A percentile compares a stretch with the other conserved stretches of the same genome.
Conservation (phyloP, 2,113 vertebrate genomes). For the Atherinomorus stipes region DNA sequence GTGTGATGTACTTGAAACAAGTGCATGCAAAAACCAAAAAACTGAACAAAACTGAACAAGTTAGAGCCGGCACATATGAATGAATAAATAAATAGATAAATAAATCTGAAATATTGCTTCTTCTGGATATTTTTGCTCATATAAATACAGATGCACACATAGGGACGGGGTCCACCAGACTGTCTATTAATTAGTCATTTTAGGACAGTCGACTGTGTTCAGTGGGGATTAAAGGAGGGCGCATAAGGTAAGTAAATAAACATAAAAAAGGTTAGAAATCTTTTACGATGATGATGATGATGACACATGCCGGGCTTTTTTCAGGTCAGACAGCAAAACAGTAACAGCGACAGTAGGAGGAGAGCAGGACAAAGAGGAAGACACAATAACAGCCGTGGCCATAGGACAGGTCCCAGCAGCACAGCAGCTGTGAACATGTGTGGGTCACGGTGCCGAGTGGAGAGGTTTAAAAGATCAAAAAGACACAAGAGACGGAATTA, state of each 20-base stretch:
- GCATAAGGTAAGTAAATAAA: neutral
- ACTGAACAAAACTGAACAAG: neutral
- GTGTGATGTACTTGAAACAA: conserved; percentile 1
- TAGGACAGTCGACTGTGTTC: neutral
- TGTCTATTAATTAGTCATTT: neutral
- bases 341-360: conserved; percentile 68
- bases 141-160: too few relatives aligned
- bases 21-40: conserved; percentile 35
- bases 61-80: neutral
- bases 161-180: too few relatives aligned
- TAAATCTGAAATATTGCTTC: conserved; percentile 4
- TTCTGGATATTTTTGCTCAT: neutral
- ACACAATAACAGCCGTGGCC: conserved; percentile 57
- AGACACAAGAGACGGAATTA: conserved; percentile 42
- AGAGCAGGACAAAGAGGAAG: conserved; percentile 66
- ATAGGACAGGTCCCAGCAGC: conserved; percentile 68
- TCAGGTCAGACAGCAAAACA: conserved; percentile 59
- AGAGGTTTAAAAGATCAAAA: conserved; percentile 37
- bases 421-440: conserved; percentile 59
- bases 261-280: neutral
- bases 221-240: neutral
- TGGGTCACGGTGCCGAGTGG: conserved; percentile 35
- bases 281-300: conserved; percentile 10
- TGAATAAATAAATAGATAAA: neutral
- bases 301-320: conserved; percentile 8